Evolutionary conservation across 2,797 vertebrate genomes (phyloP).

Genomic region (Heliangelus exortis): DNA sequence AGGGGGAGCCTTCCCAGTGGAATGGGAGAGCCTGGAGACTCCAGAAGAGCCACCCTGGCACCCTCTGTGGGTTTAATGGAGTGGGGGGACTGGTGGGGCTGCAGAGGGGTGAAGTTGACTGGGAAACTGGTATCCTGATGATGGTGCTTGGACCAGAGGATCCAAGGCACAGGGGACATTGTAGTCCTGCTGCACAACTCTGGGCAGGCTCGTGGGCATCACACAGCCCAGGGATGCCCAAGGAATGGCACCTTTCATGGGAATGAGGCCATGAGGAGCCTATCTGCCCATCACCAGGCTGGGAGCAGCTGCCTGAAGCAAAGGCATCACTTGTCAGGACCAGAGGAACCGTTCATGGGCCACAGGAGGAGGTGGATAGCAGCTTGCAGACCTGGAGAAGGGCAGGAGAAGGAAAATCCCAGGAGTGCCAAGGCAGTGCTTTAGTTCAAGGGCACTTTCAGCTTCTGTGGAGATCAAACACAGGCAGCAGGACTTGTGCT

Average conservation of each 20-base stretch:
- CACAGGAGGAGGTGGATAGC: background rate
- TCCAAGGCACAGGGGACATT: fast-evolving
- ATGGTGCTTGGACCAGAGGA: background rate
- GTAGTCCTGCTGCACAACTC: background rate
- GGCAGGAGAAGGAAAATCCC: background rate
- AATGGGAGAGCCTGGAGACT: background rate
- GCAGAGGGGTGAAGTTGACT: background rate
- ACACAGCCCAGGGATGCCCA: background rate
- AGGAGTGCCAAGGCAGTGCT: background rate
- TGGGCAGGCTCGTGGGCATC: background rate
- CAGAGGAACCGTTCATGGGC: background rate
- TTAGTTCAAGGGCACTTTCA: background rate
- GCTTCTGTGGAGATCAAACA: background rate
- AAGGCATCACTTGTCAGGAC: background rate
- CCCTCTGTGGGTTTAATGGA: background rate
- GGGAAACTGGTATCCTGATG: fast-evolving
- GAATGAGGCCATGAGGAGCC: background rate
- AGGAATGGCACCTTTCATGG: fast-evolving
- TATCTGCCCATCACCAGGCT: fast-evolving
- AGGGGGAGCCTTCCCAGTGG: fast-evolving
- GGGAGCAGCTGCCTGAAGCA: background rate
- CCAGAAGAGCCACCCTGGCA: background rate
- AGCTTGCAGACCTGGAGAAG: background rate
- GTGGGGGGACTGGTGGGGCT: background rate
- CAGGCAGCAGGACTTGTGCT: background rate